Conservation (phyloP, 2,113 vertebrate species). For the Pygathrix nemaeus region DNA sequence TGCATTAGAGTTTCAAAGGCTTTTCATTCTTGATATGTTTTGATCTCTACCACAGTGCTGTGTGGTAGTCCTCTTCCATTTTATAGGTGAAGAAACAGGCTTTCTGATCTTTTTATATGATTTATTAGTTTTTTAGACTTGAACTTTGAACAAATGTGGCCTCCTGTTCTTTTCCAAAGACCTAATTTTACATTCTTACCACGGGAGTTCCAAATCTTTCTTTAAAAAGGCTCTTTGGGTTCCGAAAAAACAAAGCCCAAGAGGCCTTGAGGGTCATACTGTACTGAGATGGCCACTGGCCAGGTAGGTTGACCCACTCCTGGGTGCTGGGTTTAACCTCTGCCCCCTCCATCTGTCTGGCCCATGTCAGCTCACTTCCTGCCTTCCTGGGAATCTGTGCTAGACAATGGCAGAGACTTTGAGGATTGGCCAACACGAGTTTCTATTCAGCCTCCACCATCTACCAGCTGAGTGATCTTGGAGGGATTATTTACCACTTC, state of each 20-base stretch:
- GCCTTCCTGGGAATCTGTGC: not conserved
- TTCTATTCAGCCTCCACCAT: not conserved
- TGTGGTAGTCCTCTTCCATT: not conserved
- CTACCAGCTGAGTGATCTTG: fast-evolving
- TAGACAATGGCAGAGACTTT: not conserved
- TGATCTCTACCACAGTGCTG: not conserved
- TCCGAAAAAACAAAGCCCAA: not conserved
- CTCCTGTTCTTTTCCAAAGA: not conserved
- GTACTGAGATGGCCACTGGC: not conserved
- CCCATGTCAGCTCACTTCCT: fast-evolving
- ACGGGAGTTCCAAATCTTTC: not conserved
- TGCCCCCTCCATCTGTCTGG: not conserved
- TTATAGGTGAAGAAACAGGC: not conserved
- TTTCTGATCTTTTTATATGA: not conserved
- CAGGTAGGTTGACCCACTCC: fast-evolving
- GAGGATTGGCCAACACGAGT: not conserved
- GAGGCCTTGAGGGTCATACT: fast-evolving
- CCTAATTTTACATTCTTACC: not conserved
- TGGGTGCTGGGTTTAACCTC: fast-evolving
- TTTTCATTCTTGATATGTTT: not conserved
- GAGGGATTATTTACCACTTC: not conserved
- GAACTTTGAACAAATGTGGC: not conserved
- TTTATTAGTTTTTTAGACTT: not conserved
- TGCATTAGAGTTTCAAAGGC: not conserved
- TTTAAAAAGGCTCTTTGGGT: not conserved